Conservation (phyloP, 2,797 vertebrate species). For the Peromyscus melanophrys region DNA sequence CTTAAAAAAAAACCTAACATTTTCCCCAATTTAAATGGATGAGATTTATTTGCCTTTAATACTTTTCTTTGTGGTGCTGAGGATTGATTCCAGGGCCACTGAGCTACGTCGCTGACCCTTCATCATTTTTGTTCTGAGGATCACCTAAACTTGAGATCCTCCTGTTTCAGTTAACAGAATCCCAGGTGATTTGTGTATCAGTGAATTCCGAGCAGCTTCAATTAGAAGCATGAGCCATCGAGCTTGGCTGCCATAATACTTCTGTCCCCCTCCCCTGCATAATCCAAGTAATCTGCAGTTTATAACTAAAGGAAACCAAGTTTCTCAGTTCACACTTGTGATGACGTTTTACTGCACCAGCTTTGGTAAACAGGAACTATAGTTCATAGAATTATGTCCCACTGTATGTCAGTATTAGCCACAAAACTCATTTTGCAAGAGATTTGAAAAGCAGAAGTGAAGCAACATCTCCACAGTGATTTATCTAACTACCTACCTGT, state of each 20-base stretch:
- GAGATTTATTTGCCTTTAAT: not conserved
- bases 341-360: not conserved
- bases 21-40: not conserved
- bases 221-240: not conserved
- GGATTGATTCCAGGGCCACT: not conserved
- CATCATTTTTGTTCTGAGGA: not conserved
- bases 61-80: not conserved
- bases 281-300: not conserved
- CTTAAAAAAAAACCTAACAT: too few relatives aligned
- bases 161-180: not conserved
- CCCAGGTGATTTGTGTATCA: not conserved
- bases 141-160: not conserved
- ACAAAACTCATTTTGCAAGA: constrained; percentile 13
- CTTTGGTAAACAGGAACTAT: not conserved
- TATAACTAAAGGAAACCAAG: not conserved
- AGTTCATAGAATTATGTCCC: not conserved
- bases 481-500: not conserved
- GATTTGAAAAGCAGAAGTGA: constrained; percentile 1
- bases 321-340: not conserved
- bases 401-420: not conserved
- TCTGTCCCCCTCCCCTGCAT: not conserved
- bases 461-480: not conserved
- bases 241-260: not conserved
- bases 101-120: not conserved
- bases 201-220: not conserved